Evolutionary conservation across 2,888 invertebrate genomes (phyloP).

Genomic region (Melinaea marsaeus): DNA sequence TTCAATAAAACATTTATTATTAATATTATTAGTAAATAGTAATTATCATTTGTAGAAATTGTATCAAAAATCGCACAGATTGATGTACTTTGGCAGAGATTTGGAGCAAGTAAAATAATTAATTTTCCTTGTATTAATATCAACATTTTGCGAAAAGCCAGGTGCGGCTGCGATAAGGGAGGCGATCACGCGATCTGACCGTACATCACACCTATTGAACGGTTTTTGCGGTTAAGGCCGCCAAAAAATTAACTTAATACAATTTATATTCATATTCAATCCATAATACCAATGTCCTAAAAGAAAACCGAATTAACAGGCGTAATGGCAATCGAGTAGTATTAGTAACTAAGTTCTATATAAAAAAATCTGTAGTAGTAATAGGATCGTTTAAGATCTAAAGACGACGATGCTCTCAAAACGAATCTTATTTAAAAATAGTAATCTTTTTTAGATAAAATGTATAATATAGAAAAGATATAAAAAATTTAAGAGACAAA

Average conservation of each 20-base stretch:
- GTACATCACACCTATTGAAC: constrained; percentile 48
- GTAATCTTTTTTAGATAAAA: no score
- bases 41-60: neutral
- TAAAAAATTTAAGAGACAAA: neutral
- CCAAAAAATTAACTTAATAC: neutral
- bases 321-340: no score
- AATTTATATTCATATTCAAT: constrained; percentile 7
- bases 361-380: no score
- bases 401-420: neutral
- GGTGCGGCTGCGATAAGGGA: constrained; percentile 55
- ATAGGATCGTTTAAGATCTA: no score
- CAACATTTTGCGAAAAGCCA: constrained; percentile 33
- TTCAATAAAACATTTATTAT: no score
- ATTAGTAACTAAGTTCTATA: no score
- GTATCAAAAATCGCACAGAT: neutral
- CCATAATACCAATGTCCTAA: neutral
- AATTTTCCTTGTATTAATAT: constrained; percentile 19
- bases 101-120: constrained; percentile 18
- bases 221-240: constrained; percentile 22
- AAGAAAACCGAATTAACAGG: no score
- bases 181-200: constrained; percentile 50
- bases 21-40: no score
- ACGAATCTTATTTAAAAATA: neutral
- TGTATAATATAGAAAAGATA: neutral
- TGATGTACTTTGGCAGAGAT: constrained; percentile 3